Evolutionary conservation across 2,113 vertebrate genomes (phyloP).

Genomic region (Microcebus jonahi): DNA sequence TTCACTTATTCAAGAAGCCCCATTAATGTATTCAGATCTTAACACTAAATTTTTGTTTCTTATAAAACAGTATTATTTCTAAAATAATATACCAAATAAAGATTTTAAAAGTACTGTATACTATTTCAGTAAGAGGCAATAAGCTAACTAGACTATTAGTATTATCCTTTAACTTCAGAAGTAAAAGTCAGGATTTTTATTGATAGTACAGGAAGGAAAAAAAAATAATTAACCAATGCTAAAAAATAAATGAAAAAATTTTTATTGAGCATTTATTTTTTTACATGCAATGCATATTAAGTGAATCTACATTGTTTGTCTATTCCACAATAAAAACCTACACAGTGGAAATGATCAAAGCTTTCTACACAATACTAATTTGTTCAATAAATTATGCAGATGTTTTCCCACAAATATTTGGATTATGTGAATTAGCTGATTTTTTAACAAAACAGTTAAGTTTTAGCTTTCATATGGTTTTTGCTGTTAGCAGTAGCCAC

Average conservation of each 20-base stretch:
- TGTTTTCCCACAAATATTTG: conserved; percentile 23
- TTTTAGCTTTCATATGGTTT: conserved; percentile 43
- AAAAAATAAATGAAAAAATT: conserved; percentile 73
- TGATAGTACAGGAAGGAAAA: conserved; percentile 28
- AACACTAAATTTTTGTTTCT: conserved; percentile 1
- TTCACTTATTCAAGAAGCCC: conserved; percentile 2
- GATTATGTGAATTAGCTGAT: conserved; percentile 7
- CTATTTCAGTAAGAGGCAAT: conserved; percentile 11
- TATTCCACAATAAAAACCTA: conserved; percentile 49
- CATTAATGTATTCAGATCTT: neutral
- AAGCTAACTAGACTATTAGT: conserved; percentile 68
- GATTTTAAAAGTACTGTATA: conserved; percentile 52
- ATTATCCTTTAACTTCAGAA: conserved; percentile 52
- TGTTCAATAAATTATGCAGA: conserved; percentile 40
- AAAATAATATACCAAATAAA: conserved; percentile 48
- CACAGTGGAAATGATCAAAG: conserved; percentile 60
- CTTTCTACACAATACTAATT: neutral
- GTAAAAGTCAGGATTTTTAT: conserved; percentile 75
- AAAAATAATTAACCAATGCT: conserved; percentile 61
- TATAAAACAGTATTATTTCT: neutral
- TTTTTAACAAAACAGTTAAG: conserved; percentile 33
- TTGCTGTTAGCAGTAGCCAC: conserved; percentile 44
- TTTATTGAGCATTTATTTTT: conserved; percentile 69
- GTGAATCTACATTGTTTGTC: conserved; percentile 58
- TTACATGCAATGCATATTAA: conserved; percentile 72